Evolutionary conservation across 2,113 vertebrate species (phyloP), one percentile per base, ranked within the genome.

Genomic region (Lepus americanus): DNA sequence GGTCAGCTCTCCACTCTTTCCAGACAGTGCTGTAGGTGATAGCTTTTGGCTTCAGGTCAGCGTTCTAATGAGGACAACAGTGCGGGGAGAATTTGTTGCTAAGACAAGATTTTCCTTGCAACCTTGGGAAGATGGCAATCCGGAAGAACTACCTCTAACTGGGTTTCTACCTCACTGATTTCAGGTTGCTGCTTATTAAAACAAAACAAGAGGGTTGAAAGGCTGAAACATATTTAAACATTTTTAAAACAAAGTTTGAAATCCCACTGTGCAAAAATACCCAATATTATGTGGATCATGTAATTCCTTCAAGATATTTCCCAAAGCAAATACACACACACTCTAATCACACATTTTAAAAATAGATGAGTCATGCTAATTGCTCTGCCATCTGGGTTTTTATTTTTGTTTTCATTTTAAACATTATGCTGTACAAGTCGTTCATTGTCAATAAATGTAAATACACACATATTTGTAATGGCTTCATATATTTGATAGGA

Each of bases 331-430:
- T 55, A 73, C 22, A 84, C 1, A 44, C 19, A 85, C 19, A 59
- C 55, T 59, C 55, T 59, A 59, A 59, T 59, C 31, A 29, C 16
- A 22, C 63, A 72, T 87, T 90, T 89, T 36, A 29, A 72, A 90
- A 92, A 72, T 66, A 90, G 55, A 13, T 19, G 19, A 79, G 27
- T 79, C 79, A 91, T 27, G 76, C 0, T 49, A 79, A 94, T 87
- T 87, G 33, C 61, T 94, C 9, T 94, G 36, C 89, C 91, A 92
- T 95, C 80, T 95, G 90, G 69, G 63, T 86, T 96, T 96, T 89
- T 33, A 22, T 3, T 90, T 87, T 87, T 51, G 8, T 55, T 94
- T 94, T 63, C 23, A 2, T 86, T 95, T 44, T 74, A 31, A 92
- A 76, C 10, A 66, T 77, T 66, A 69, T 44, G 23, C 44, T 85